Percentiles rank a stretch among this genome's conserved stretches.
These are phyloP conservation scores for Candidula unifasciata DNA, from an alignment of 2,888 invertebrate genomes.

Conservation along the genomic window DNA sequence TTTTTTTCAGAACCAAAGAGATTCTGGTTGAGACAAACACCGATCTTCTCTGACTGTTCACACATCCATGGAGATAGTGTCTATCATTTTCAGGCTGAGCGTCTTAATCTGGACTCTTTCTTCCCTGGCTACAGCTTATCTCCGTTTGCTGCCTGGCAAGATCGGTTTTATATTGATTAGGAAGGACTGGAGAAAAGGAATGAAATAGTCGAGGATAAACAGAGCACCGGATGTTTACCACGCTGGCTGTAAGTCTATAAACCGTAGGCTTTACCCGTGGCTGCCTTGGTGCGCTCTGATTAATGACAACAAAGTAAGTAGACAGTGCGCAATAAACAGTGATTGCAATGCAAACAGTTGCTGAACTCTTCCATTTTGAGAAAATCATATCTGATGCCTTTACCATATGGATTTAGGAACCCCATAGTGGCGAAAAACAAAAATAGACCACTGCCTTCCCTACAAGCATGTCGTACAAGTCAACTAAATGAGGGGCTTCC, in stretches of 20 bases:
- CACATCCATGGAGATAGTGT: not conserved
- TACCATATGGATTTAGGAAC: too few relatives aligned
- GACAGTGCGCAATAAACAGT: too few relatives aligned
- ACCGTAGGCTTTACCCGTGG: too few relatives aligned
- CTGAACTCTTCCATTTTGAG: too few relatives aligned
- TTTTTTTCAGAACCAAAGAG: not conserved
- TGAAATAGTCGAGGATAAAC: not conserved
- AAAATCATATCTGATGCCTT: too few relatives aligned
- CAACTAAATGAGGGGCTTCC: too few relatives aligned
- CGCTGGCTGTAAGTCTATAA: not conserved
- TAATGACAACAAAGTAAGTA: too few relatives aligned
- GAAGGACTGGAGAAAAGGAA: not conserved
- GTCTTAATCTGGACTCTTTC: not conserved
- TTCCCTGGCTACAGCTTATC: not conserved
- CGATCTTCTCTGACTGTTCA: not conserved
- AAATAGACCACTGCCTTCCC: too few relatives aligned
- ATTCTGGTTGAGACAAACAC: conserved; percentile 3
- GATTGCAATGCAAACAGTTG: too few relatives aligned
- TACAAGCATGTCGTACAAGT: too few relatives aligned
- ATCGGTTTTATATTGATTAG: conserved; percentile 7
- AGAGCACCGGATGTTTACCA: not conserved
- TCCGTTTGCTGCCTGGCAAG: not conserved
- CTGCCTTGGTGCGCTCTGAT: too few relatives aligned
- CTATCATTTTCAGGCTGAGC: not conserved
- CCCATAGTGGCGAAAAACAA: too few relatives aligned